Conservation (phyloP, 2,888 invertebrate genomes). For the Lasioglossum figueresi region DNA sequence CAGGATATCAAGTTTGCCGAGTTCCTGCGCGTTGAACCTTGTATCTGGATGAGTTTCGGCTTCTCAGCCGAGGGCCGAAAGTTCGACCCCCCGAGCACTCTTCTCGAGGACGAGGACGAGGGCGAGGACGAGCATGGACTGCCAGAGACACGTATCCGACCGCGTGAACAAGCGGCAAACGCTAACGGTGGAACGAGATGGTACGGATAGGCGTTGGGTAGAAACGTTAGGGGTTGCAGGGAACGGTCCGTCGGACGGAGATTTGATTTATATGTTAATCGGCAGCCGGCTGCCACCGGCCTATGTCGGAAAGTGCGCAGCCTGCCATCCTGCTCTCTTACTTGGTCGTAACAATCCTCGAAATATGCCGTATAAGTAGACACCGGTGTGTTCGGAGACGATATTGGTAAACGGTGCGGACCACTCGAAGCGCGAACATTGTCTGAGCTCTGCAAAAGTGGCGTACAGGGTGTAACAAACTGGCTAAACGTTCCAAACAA, state of each 20-base stretch:
- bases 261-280: slow-evolving; percentile 84
- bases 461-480: not conserved
- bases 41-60: slow-evolving; percentile 44
- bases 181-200: slow-evolving; percentile 31
- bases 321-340: slow-evolving; percentile 54
- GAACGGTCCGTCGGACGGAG: slow-evolving; percentile 49
- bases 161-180: slow-evolving; percentile 45
- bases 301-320: slow-evolving; percentile 72
- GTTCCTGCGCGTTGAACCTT: slow-evolving; percentile 26
- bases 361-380: slow-evolving; percentile 71
- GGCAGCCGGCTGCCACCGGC: slow-evolving; percentile 70
- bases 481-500: too few species aligned
- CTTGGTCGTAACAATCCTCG: slow-evolving; percentile 64
- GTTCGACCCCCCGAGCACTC: slow-evolving; percentile 26
- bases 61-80: slow-evolving; percentile 37
- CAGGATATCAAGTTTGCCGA: slow-evolving; percentile 34
- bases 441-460: not conserved
- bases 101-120: slow-evolving; percentile 40
- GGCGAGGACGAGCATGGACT: slow-evolving; percentile 36
- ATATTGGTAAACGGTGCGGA: slow-evolving; percentile 43
- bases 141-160: slow-evolving; percentile 62
- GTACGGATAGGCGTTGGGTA: not conserved
- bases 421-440: not conserved
- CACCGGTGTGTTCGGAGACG: slow-evolving; percentile 37
- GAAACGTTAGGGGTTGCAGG: not conserved